Evolutionary conservation across 2,113 vertebrate species (phyloP).

Genomic region (Kobus ellipsiprymnus): DNA sequence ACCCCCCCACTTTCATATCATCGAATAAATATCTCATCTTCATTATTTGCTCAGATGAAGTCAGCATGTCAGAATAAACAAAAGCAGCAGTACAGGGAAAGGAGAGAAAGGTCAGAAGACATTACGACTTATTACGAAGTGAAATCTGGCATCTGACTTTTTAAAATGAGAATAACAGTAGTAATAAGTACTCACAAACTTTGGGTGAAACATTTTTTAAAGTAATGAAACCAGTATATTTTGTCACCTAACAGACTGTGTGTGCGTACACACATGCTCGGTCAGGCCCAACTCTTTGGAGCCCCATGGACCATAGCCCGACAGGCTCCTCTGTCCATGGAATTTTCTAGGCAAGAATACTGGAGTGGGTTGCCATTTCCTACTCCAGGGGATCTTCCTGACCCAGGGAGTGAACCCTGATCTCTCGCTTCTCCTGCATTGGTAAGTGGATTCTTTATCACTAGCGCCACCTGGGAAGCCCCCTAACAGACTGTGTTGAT

Average conservation of each 20-base stretch:
- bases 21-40: neutral
- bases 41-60: neutral
- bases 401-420: neutral
- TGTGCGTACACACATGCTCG: neutral
- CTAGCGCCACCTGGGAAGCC: neutral
- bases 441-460: neutral
- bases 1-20: neutral
- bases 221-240: neutral
- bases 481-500: neutral
- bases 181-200: conserved; percentile 1
- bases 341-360: neutral
- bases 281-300: neutral
- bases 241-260: neutral
- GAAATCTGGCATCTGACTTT: neutral
- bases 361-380: neutral
- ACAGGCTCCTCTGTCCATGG: neutral
- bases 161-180: neutral
- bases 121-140: neutral
- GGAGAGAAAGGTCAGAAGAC: neutral
- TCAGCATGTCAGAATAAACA: neutral
- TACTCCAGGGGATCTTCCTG: neutral
- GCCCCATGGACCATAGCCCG: neutral
- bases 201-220: neutral
- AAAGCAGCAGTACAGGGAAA: neutral
- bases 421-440: neutral